Evolutionary conservation across 2,797 vertebrate species (phyloP).

Genomic region (Cephalopachus bancanus): DNA sequence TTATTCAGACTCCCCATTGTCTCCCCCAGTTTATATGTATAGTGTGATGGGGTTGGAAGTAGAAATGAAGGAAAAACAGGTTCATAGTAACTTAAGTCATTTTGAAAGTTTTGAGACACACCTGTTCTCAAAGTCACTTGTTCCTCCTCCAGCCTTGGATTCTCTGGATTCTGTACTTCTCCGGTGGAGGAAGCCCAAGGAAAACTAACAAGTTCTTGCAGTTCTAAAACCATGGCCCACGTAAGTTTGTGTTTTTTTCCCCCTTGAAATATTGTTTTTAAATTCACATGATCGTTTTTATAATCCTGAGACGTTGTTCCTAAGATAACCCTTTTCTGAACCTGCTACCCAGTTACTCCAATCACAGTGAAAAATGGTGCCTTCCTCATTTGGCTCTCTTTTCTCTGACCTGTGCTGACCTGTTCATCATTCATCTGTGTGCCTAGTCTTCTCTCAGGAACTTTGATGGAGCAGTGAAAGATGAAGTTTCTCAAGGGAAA

Average conservation of each 20-base stretch:
- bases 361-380: neutral
- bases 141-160: neutral
- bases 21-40: neutral
- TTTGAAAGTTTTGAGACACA: neutral
- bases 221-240: constrained; percentile 42
- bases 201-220: neutral
- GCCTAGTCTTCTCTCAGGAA: neutral
- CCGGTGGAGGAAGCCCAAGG: neutral
- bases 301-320: neutral
- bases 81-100: neutral
- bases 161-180: constrained; percentile 19
- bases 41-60: neutral
- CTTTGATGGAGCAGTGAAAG: neutral
- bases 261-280: neutral
- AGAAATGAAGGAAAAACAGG: neutral
- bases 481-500: neutral
- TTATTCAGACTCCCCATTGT: neutral
- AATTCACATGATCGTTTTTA: neutral
- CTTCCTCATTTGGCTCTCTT: neutral
- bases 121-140: neutral
- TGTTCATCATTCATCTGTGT: neutral
- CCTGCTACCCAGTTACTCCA: neutral
- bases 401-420: neutral
- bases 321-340: neutral
- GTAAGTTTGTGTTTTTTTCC: constrained; percentile 27